phyloP scores from a whole-genome alignment of 2,113 vertebrate genomes.

The Delphinapterus leucas region DNA sequence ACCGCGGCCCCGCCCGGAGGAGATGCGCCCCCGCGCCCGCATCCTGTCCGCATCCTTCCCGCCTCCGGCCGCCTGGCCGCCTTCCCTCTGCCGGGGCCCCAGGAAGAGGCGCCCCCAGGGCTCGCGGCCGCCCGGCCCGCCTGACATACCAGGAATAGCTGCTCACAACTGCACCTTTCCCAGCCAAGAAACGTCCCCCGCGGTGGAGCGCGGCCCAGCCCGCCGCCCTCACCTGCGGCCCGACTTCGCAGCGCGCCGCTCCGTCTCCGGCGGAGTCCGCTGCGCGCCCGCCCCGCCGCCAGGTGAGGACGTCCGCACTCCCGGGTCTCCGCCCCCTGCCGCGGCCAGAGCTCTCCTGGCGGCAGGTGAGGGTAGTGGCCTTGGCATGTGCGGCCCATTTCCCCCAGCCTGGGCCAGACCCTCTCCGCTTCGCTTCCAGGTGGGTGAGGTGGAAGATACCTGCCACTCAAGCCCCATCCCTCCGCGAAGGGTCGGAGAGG shows the following conservation, averaged over 20 bases:
- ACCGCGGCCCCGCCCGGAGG: background rate
- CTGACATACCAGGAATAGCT: slow-evolving; percentile 68
- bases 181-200: slow-evolving; percentile 49
- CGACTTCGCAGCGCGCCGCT: background rate
- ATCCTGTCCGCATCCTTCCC: background rate
- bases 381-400: background rate
- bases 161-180: slow-evolving; percentile 64
- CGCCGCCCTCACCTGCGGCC: background rate
- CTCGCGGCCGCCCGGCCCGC: slow-evolving; percentile 9
- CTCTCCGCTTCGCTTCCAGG: background rate
- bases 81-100: background rate
- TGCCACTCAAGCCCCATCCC: background rate
- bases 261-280: background rate
- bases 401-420: background rate
- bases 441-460: background rate
- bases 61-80: background rate
- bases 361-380: slow-evolving; percentile 39
- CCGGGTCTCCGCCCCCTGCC: background rate
- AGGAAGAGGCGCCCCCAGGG: background rate
- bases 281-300: background rate
- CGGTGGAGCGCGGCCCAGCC: background rate
- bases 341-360: slow-evolving; percentile 24
- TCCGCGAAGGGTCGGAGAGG: accelerated
- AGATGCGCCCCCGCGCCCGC: background rate
- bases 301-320: background rate